Evolutionary conservation across 2,888 invertebrate species (phyloP), one percentile per base, ranked within the genome.

Genomic region (Chironomus riparius): DNA sequence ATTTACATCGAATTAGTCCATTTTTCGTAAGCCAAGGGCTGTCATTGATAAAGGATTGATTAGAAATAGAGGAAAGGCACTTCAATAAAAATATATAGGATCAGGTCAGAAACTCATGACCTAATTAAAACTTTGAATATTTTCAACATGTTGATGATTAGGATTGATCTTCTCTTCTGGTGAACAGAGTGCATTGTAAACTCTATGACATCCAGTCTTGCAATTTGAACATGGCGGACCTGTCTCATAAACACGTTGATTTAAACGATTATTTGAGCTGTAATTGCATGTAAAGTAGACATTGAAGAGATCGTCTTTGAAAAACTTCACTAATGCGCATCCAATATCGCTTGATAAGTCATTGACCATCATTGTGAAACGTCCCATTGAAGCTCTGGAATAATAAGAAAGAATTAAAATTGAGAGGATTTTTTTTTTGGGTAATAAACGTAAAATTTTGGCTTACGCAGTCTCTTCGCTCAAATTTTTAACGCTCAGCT

Each of bases 271-370:
- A 56, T 72, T 61, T 15, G 72, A 56, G 4, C 61, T 28, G 38
- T 72, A 72, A 61, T 72, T 72, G 56, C 72, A 72, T 4, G 56
- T 56, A 10, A 72, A 56, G n/a, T 61, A 61, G 56, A 72, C n/a
- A 28, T 72, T 56, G 47, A 38, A 38, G 24, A 72, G 38, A 72
- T 72, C 72, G 7, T 72, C 72, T 24, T 61, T 56, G 12, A 24
- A 15, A 28, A 72, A 72, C 15, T 24, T 56, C 15, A 72, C 72
- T n/a, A 72, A 5, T 15, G 72, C 72, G 15, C 72, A 72, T 22
- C 72, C 72, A 28, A 72, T 48, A 12, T 72, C 72, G 18, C 7
- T 28, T 21, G 61, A 15, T 28, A 24, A 18, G 24, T 72, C 72
- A 15, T 72, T 72, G 6, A 61, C 28, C 56, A 72, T 72, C 61